Percentiles rank a stretch among this genome's conserved stretches.
phyloP scores from a whole-genome alignment of 2,888 invertebrate species.

The Nematopogon swammerdamellus region DNA sequence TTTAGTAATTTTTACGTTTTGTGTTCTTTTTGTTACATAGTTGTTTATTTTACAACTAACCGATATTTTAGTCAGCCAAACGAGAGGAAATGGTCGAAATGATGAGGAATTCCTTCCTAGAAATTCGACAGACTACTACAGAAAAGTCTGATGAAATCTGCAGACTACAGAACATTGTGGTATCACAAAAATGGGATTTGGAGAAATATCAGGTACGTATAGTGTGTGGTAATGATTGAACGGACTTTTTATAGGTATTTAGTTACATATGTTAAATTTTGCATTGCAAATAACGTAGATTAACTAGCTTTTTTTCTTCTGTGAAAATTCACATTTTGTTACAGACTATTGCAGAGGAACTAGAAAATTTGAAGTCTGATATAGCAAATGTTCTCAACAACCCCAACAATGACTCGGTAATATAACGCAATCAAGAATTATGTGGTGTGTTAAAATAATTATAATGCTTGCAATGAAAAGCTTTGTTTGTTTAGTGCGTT shows the following conservation, averaged over 20 bases:
- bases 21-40: background rate
- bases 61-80: slow-evolving; percentile 24
- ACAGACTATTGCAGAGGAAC: slow-evolving; percentile 37
- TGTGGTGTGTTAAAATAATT: no score
- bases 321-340: no score
- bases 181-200: slow-evolving; percentile 26
- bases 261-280: no score
- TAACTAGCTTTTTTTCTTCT: no score
- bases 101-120: slow-evolving; percentile 30
- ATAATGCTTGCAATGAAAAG: no score
- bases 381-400: slow-evolving; percentile 36
- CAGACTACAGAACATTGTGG: slow-evolving; percentile 22
- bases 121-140: slow-evolving; percentile 27
- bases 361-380: slow-evolving; percentile 37
- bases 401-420: slow-evolving; percentile 47
- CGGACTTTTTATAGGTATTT: no score
- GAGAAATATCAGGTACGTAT: slow-evolving; percentile 34
- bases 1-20: background rate
- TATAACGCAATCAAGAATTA: no score
- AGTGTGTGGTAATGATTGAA: no score
- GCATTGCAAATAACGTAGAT: no score
- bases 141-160: slow-evolving; percentile 25
- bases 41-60: background rate
- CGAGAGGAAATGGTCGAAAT: slow-evolving; percentile 37
- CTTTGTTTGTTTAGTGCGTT: no score